Conservation (phyloP, 2,797 vertebrate genomes). For the Phylloscopus collybita region DNA sequence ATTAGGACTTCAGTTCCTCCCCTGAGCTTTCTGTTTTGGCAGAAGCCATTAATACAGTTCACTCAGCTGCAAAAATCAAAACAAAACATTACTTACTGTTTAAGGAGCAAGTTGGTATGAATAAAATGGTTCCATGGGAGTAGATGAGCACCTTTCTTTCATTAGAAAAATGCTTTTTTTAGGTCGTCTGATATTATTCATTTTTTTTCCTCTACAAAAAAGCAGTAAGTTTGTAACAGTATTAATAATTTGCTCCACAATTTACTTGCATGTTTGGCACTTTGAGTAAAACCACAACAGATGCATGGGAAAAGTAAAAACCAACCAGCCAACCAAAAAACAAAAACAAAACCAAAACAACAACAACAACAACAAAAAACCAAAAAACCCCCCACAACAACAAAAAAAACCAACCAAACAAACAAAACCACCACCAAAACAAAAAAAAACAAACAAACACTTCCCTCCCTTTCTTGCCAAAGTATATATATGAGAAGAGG, state of each 20-base stretch:
- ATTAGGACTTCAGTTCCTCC: not conserved
- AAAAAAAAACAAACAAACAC: not conserved
- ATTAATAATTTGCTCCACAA: not conserved
- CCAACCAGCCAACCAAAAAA: not conserved
- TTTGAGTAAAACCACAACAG: conserved; percentile 36
- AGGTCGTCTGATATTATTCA: not conserved
- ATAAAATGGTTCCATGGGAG: not conserved
- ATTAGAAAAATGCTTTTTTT: not conserved
- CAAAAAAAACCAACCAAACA: too few relatives aligned
- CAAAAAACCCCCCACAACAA: not conserved
- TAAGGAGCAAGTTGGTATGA: not conserved
- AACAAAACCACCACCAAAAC: too few relatives aligned
- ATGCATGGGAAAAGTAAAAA: conserved; percentile 33
- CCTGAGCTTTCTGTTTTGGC: not conserved
- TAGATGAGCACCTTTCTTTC: not conserved
- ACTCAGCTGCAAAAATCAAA: conserved; percentile 14
- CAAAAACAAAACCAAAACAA: not conserved
- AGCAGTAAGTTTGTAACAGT: not conserved
- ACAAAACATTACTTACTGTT: not conserved
- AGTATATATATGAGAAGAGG: conserved; percentile 2
- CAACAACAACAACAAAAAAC: too few relatives aligned
- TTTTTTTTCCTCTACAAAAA: not conserved
- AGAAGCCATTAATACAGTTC: not conserved
- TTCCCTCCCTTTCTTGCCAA: not conserved
- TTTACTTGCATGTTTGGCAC: conserved; percentile 8